Conservation (phyloP, 2,888 invertebrate genomes). For the Drosophila mulleri region DNA sequence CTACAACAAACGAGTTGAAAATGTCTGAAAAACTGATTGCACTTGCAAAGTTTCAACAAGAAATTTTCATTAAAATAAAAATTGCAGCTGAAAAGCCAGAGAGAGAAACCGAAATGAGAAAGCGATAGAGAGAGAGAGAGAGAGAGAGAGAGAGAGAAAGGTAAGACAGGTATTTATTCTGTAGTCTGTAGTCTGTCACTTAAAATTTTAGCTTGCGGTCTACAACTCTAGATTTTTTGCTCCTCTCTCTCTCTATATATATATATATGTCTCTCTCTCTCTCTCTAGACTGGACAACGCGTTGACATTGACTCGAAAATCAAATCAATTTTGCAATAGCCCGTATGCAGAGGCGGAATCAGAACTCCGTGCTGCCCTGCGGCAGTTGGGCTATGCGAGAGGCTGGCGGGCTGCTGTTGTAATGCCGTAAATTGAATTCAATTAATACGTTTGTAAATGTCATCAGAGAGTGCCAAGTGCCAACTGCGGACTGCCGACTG, state of each 20-base stretch:
- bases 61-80: slow-evolving; percentile 46
- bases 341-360: slow-evolving; percentile 12
- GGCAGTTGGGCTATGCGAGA: background rate
- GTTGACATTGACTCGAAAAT: slow-evolving; percentile 64
- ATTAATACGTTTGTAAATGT: slow-evolving; percentile 66
- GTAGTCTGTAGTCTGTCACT: slow-evolving; percentile 30
- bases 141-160: too few relatives aligned
- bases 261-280: background rate
- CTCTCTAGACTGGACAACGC: slow-evolving; percentile 24
- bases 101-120: background rate
- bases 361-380: background rate
- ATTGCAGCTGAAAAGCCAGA: slow-evolving; percentile 20
- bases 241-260: too few relatives aligned
- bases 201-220: slow-evolving; percentile 26
- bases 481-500: background rate
- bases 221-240: background rate
- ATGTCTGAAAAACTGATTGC: background rate
- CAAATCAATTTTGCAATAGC: slow-evolving; percentile 59
- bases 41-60: slow-evolving; percentile 33
- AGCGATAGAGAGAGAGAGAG: too few relatives aligned
- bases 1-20: background rate
- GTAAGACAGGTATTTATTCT: background rate
- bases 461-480: slow-evolving; percentile 33
- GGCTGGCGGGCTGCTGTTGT: slow-evolving; percentile 13
- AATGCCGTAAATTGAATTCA: slow-evolving; percentile 63